Evolutionary conservation across 1,140 invertebrate species (phyloP), one percentile per base, ranked within the genome.

Genomic region (Telenomus remus): DNA sequence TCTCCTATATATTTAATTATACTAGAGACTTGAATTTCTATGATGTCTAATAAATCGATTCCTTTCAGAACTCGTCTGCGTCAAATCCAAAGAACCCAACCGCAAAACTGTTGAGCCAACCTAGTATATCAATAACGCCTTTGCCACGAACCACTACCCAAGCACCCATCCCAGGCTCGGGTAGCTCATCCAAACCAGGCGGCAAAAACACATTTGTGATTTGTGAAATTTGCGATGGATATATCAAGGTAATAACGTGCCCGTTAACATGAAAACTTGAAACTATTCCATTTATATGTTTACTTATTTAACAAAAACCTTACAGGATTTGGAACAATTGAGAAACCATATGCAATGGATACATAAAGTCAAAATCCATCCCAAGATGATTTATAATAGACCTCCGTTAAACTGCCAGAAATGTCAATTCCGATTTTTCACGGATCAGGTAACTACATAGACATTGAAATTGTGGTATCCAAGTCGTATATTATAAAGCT

Each of bases 291-390:
- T n/a, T n/a, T n/a, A n/a, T n/a, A 27, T 6, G 19, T 14, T 46
- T 46, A 12, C 33, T 34, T 55, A 34, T 69, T 50, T 27, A 16
- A 65, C 56, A 16, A 53, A n/a, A 27, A 56, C n/a, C 53, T 16
- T 8, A 35, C 66, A 92, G 90, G 96, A 97, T 88, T 89, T 97
- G 79, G 96, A 97, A 80, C 95, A 97, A 87, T 88, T 97, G 39
- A 89, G 95, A 70, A 97, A 96, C 86, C 96, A 97, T 82, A 97
- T 97, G 96, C 95, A 96, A 80, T 97, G 95, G 95, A 96, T 97
- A 82, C 96, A 97, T 84, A 97, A 97, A 91, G 95, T 97, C 53
- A 97, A 97, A 89, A 97, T 97, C 81, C 96, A 97, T 89, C 96
- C 95, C 68, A 97, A 97, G 88, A 97, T 97, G 96, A 96, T 97